Conservation (phyloP, 2,888 invertebrate genomes). For the Rhimphoctona megacephalus region DNA sequence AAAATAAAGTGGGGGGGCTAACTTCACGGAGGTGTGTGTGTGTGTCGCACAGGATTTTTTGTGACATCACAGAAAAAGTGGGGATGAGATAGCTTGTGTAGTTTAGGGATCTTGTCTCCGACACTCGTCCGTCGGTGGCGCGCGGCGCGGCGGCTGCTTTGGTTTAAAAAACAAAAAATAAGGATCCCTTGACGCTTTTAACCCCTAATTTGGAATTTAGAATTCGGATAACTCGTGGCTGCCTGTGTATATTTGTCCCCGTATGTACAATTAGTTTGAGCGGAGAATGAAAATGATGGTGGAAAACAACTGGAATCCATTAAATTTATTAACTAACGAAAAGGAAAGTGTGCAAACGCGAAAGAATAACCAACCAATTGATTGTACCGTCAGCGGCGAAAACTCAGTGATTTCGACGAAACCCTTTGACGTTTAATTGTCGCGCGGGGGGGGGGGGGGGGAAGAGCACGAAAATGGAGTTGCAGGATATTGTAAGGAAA, state of each 20-base stretch:
- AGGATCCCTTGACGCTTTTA: neutral
- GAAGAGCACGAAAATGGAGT: conserved; percentile 69
- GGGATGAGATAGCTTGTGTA: too few relatives aligned
- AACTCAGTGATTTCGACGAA: conserved; percentile 14
- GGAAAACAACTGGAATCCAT: neutral
- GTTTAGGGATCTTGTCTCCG: too few relatives aligned
- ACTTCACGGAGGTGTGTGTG: too few relatives aligned
- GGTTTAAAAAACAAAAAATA: too few relatives aligned
- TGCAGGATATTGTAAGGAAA: conserved; percentile 73
- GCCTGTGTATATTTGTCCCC: neutral
- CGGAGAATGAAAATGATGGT: conserved; percentile 8
- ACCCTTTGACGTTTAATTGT: conserved; percentile 17
- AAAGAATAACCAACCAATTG: conserved; percentile 42
- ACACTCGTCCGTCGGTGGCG: too few relatives aligned
- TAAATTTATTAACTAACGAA: neutral
- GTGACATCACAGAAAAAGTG: too few relatives aligned
- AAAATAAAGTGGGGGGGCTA: too few relatives aligned
- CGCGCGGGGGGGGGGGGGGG: neutral
- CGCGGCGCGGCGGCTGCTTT: too few relatives aligned
- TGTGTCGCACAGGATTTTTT: too few relatives aligned
- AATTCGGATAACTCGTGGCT: neutral
- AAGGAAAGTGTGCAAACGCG: conserved; percentile 19
- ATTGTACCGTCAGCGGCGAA: conserved; percentile 6
- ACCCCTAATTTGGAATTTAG: neutral
- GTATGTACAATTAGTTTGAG: neutral